Percentiles rank a stretch among this genome's conserved stretches.
Evolutionary conservation across 1,140 invertebrate species (phyloP).

Genomic region (Zaprionus ghesquierei): DNA sequence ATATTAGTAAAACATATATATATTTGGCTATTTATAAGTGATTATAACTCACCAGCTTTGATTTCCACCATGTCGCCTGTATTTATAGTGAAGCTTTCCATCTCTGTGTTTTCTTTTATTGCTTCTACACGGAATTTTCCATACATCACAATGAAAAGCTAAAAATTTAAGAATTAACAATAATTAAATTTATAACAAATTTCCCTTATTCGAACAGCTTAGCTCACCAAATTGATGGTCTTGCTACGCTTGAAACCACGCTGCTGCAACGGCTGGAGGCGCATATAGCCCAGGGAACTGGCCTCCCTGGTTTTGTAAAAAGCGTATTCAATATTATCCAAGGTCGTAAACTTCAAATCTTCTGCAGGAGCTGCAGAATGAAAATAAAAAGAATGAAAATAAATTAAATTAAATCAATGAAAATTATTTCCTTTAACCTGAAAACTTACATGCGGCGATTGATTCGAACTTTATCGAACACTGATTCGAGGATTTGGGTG

Average conservation of each 20-base stretch:
- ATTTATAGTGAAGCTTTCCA: background rate
- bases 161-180: background rate
- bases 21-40: background rate
- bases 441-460: background rate
- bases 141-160: conserved; percentile 2
- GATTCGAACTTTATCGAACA: background rate
- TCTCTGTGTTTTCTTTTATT: background rate
- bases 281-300: conserved; percentile 54
- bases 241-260: conserved; percentile 33
- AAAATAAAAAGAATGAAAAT: background rate
- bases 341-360: conserved; percentile 33
- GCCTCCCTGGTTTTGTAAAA: conserved; percentile 53
- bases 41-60: background rate
- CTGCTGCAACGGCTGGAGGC: conserved; percentile 49
- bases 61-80: background rate
- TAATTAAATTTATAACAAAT: background rate
- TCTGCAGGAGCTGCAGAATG: conserved; percentile 26
- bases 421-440: background rate
- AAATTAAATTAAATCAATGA: background rate
- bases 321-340: conserved; percentile 60
- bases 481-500: background rate
- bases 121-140: background rate
- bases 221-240: conserved; percentile 29
- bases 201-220: background rate
- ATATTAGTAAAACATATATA: background rate